phyloP scores from a whole-genome alignment of 2,888 invertebrate genomes.

The Caenorhabditis drosophilae region DNA sequence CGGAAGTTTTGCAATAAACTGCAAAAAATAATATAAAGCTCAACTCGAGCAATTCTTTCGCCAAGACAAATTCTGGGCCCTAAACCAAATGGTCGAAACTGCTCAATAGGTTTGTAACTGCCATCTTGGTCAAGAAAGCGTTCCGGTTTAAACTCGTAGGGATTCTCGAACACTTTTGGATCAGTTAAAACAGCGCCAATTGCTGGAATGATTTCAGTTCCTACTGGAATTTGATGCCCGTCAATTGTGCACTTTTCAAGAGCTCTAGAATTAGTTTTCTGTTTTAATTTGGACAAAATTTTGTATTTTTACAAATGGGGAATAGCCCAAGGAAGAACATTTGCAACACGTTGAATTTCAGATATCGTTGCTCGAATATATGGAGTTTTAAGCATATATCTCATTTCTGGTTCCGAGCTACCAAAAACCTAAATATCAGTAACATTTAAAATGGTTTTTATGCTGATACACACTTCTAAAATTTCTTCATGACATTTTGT shows the following conservation, averaged over 20 bases:
- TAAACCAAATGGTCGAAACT: slow-evolving; percentile 47
- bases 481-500: slow-evolving; percentile 37
- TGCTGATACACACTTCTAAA: no score
- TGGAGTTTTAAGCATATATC: slow-evolving; percentile 35
- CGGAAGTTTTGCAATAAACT: slow-evolving; percentile 56
- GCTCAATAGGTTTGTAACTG: slow-evolving; percentile 22
- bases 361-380: slow-evolving; percentile 59
- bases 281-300: no score
- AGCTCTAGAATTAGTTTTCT: no score
- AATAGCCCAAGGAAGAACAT: slow-evolving; percentile 67
- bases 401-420: slow-evolving; percentile 23
- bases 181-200: slow-evolving; percentile 50
- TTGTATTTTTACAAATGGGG: slow-evolving; percentile 61
- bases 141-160: slow-evolving; percentile 55
- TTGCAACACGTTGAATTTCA: slow-evolving; percentile 62
- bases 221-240: slow-evolving; percentile 38
- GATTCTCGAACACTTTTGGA: slow-evolving; percentile 43
- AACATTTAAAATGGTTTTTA: no score
- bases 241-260: slow-evolving; percentile 26
- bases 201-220: slow-evolving; percentile 56
- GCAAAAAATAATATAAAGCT: slow-evolving; percentile 57
- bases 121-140: slow-evolving; percentile 40
- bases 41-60: slow-evolving; percentile 55
- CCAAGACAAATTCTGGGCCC: slow-evolving; percentile 52
- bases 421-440: no score